Evolutionary conservation across 2,888 invertebrate genomes (phyloP).

Genomic region (Entomobrya multifasciata): DNA sequence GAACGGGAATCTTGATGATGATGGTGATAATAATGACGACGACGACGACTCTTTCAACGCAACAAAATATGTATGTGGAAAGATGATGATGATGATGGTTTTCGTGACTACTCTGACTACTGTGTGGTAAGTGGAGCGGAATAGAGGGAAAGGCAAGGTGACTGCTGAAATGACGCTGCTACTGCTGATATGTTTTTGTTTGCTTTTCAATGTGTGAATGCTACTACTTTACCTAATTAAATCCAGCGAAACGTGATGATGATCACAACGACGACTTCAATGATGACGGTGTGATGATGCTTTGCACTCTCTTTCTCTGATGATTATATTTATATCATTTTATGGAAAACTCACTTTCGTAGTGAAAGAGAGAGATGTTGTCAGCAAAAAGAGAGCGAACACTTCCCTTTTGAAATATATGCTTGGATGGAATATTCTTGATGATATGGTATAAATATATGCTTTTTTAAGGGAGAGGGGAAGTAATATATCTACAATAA

Average conservation of each 20-base stretch:
- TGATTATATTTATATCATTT: slow-evolving; percentile 25
- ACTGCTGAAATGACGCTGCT: slow-evolving; percentile 29
- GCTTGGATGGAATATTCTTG: too few species aligned
- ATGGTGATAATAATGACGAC: slow-evolving; percentile 7
- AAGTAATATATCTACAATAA: slow-evolving; percentile 20
- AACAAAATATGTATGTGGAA: not conserved
- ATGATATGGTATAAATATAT: not conserved
- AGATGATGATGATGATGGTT: slow-evolving; percentile 9
- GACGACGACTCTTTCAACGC: slow-evolving; percentile 3
- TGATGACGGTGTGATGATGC: not conserved
- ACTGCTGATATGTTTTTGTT: slow-evolving; percentile 39
- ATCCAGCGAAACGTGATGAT: slow-evolving; percentile 43
- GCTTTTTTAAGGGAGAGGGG: not conserved
- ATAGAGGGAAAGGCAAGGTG: slow-evolving; percentile 29
- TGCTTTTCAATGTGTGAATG: slow-evolving; percentile 30
- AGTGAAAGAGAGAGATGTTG: slow-evolving; percentile 5
- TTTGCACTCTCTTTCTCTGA: not conserved
- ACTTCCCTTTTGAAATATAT: too few species aligned
- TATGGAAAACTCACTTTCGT: not conserved
- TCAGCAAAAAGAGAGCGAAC: too few species aligned
- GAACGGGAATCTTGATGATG: not conserved
- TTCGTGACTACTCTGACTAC: too few species aligned
- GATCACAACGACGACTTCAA: not conserved
- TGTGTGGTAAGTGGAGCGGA: slow-evolving; percentile 40
- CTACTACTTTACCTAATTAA: slow-evolving; percentile 59